Conservation (phyloP, 2,888 invertebrate genomes). For the Caradrina clavipalpis region DNA sequence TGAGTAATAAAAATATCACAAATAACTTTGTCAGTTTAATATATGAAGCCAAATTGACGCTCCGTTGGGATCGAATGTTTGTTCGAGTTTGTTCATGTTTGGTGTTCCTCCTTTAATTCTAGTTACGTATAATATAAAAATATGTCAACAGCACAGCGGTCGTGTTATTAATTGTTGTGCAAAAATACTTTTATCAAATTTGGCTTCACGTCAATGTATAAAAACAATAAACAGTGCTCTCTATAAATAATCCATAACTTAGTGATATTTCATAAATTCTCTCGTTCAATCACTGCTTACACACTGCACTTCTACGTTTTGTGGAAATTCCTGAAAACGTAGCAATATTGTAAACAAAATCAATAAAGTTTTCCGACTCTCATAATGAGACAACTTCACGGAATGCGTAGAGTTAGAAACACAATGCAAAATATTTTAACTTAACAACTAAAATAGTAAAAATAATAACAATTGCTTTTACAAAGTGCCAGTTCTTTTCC, state of each 20-base stretch:
- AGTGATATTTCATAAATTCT: slow-evolving; percentile 55
- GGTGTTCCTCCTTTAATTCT: slow-evolving; percentile 33
- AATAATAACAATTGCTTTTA: slow-evolving; percentile 46
- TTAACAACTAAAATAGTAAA: slow-evolving; percentile 64
- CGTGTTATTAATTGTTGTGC: slow-evolving; percentile 35
- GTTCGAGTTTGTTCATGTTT: slow-evolving; percentile 45
- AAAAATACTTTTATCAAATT: slow-evolving; percentile 55
- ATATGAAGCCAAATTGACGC: slow-evolving; percentile 69
- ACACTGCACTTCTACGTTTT: slow-evolving; percentile 74
- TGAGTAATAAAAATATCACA: slow-evolving; percentile 81
- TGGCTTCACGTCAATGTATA: slow-evolving; percentile 62
- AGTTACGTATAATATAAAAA: slow-evolving; percentile 58
- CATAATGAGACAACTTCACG: slow-evolving; percentile 54
- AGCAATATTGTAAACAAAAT: slow-evolving; percentile 66
- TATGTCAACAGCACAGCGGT: slow-evolving; percentile 35
- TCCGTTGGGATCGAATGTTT: slow-evolving; percentile 34
- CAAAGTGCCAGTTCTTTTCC: slow-evolving; percentile 48
- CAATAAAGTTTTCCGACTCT: slow-evolving; percentile 53
- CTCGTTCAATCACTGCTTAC: slow-evolving; percentile 68
- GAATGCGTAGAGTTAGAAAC: slow-evolving; percentile 58
- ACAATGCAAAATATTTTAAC: slow-evolving; percentile 61
- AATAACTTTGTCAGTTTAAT: slow-evolving; percentile 74
- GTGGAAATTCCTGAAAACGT: slow-evolving; percentile 78
- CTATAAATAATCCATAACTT: slow-evolving; percentile 51
- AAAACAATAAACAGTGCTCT: slow-evolving; percentile 57